phyloP scores from a whole-genome alignment of 2,888 invertebrate species.

The Mythimna pallens region DNA sequence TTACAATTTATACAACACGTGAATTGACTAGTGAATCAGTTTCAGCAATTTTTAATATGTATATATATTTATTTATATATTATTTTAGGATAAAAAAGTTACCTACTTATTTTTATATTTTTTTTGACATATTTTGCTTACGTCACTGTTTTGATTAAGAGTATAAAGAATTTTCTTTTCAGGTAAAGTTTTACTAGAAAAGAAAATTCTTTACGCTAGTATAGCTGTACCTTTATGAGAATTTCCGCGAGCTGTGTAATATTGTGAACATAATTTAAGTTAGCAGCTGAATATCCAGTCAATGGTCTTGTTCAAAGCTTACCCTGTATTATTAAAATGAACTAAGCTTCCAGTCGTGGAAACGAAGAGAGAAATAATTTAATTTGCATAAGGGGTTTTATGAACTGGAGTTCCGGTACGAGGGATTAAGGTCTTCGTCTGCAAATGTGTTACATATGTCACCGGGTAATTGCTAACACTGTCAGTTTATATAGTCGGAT shows the following conservation, averaged over 20 bases:
- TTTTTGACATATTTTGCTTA: too few species aligned
- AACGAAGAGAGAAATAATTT: constrained; percentile 31
- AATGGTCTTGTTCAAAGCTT: constrained; percentile 22
- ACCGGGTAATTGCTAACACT: neutral
- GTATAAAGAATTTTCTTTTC: neutral
- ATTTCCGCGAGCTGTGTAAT: neutral
- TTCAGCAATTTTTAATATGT: too few species aligned
- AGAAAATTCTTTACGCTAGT: too few species aligned
- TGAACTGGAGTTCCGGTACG: neutral
- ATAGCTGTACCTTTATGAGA: neutral
- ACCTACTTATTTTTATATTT: too few species aligned
- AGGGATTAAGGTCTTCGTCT: neutral
- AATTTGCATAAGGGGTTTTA: constrained; percentile 50
- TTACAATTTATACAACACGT: too few species aligned
- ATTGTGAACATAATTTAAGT: constrained; percentile 24
- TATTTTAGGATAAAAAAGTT: too few species aligned
- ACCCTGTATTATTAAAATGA: constrained; percentile 33
- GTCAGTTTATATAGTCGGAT: too few species aligned
- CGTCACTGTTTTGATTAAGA: too few species aligned
- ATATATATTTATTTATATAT: too few species aligned
- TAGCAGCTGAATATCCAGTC: constrained; percentile 21
- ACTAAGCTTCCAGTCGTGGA: constrained; percentile 27
- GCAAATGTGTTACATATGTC: neutral
- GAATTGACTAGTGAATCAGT: too few species aligned
- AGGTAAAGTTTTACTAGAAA: too few species aligned